A percentile compares a stretch with the other conserved stretches of the same genome.
Evolutionary conservation across 1,140 invertebrate genomes (phyloP).

Genomic region (Ylistrum balloti): DNA sequence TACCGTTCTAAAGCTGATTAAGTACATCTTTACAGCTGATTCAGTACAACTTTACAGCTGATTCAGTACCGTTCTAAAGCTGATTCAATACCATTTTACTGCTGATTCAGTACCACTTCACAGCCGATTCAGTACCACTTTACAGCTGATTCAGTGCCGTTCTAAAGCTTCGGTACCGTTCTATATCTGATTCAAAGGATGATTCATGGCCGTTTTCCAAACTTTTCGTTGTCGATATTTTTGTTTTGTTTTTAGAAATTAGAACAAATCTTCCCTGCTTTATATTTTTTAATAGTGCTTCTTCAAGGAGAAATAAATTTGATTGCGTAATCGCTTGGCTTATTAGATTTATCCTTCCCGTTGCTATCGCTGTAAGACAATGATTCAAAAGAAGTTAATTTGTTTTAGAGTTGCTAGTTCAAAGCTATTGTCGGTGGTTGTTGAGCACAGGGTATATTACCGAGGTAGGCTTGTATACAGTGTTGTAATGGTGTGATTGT

Average conservation of each 20-base stretch:
- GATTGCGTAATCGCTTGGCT: not conserved
- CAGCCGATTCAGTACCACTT: too few relatives aligned
- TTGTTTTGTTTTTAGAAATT: not conserved
- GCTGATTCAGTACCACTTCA: too few relatives aligned
- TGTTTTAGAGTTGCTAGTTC: not conserved
- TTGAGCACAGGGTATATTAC: not conserved
- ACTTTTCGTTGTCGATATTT: too few relatives aligned
- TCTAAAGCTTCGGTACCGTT: too few relatives aligned
- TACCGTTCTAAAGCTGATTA: too few relatives aligned
- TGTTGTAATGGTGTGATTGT: not conserved
- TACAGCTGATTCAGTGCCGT: too few relatives aligned
- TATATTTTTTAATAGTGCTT: not conserved
- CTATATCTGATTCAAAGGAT: too few relatives aligned
- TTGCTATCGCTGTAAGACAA: not conserved
- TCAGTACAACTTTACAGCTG: too few relatives aligned
- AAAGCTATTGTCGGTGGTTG: not conserved
- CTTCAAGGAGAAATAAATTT: not conserved
- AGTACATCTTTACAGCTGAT: too few relatives aligned
- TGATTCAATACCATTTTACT: too few relatives aligned
- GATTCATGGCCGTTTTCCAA: too few relatives aligned
- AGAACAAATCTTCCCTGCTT: not conserved
- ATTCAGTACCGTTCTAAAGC: too few relatives aligned
- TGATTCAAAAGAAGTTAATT: slow-evolving; percentile 8
- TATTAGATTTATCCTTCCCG: not conserved
- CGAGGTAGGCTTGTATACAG: not conserved